Percentiles rank a stretch among this genome's conserved stretches.
These are phyloP conservation scores for Antheraea mylitta DNA, from an alignment of 1,140 invertebrate genomes.

Conservation along the genomic window DNA sequence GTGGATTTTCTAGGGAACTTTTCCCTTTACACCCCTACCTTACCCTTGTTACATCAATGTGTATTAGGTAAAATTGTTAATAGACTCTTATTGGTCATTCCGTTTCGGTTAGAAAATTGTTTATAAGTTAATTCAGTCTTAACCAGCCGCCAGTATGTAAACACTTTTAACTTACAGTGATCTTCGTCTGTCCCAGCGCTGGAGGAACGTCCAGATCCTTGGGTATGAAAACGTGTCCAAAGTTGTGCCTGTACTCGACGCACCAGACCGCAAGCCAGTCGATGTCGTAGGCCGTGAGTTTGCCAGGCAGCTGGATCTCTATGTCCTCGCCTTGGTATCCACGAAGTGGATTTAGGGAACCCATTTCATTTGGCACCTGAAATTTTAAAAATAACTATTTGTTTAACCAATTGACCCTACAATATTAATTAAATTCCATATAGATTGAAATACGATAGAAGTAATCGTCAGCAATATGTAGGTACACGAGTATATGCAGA, in stretches of 20 bases:
- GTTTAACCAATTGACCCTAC: too few relatives aligned
- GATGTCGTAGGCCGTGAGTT: conserved; percentile 93
- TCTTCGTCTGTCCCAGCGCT: conserved; percentile 92
- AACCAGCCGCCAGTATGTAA: background rate
- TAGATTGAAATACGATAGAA: too few relatives aligned
- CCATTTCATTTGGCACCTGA: conserved; percentile 92
- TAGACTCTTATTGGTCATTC: too few relatives aligned
- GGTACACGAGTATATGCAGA: too few relatives aligned
- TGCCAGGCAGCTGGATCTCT: conserved; percentile 91
- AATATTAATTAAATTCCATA: too few relatives aligned
- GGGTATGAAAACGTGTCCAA: conserved; percentile 93
- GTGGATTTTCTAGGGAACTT: too few relatives aligned
- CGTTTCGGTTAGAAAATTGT: too few relatives aligned
- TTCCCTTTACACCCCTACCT: too few relatives aligned
- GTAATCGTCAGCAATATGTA: too few relatives aligned
- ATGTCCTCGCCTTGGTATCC: conserved; percentile 95
- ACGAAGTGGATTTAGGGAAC: conserved; percentile 87
- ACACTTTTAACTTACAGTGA: conserved; percentile 84
- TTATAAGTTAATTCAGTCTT: background rate
- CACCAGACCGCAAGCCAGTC: conserved; percentile 96
- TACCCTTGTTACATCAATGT: too few relatives aligned
- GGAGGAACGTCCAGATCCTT: conserved; percentile 94
- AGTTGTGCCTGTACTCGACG: conserved; percentile 91
- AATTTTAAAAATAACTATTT: conserved; percentile 15
- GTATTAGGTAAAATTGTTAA: too few relatives aligned